Base-by-base conservation (phyloP, 2,888 invertebrate genomes). In the Pseudoips prasinana region DNA sequence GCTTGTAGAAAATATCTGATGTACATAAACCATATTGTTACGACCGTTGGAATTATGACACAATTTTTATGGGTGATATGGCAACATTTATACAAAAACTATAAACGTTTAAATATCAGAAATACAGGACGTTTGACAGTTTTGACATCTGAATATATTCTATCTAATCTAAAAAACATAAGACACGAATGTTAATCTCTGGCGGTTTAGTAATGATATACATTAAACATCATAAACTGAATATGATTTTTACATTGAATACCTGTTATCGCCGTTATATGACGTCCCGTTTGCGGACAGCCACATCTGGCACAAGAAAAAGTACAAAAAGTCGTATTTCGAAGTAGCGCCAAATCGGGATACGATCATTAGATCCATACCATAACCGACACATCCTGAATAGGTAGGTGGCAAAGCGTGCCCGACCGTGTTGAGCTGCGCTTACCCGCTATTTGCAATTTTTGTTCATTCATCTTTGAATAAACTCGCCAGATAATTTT, bases 301-400 rank as follows among this genome's bases (percentile, higher is more conserved):
- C 63, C 71, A 62, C 66, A 59, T 61, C 64, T 64, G 52, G 58
- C 52, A 68, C 73, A 83, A 83, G 82, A 83, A 86, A 68, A 61
- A 41, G 46, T 29, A 69, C 62, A 87, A 86, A 84, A 86, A 87
- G 69, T 61, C 49, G 85, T 64, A 70, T 67, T 70, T 73, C 73
- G 72, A 71, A 66, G 73, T 73, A 70, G 61, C 51, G 56, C 82
- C 83, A 74, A 78, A 81, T 55, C 64, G 64, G 82, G 85, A 73
- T 64, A 61, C 73, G 69, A 82, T 86, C 88, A 86, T 88, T 88
- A 87, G 87, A 83, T 68, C 77, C 77, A 70, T 66, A 72, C 86
- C 88, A 85, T 87, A 87, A 82, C 68, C 64, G 79, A 75, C 64
- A 73, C 78, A 84, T 86, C 88, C 85, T 85, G 81, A 84, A 85